Evolutionary conservation across 2,888 invertebrate species (phyloP).

Genomic region (Eupithecia vulgata): DNA sequence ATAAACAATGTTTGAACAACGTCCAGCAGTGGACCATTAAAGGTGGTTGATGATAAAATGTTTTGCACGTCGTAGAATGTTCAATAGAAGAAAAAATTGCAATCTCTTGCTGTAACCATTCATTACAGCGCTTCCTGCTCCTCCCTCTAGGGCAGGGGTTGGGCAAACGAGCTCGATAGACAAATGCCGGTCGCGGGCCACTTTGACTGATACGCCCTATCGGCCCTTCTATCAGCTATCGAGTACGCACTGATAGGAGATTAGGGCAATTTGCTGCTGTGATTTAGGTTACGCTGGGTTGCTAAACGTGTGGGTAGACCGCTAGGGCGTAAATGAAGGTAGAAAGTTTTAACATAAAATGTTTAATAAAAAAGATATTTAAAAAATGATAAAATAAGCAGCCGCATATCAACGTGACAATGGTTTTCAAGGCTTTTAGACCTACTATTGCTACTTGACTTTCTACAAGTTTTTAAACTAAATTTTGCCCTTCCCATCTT

Average conservation of each 20-base stretch:
- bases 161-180: conserved; percentile 18
- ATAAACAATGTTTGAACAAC: background rate
- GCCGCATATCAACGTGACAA: background rate
- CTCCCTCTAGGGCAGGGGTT: conserved; percentile 8
- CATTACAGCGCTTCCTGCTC: conserved; percentile 5
- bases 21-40: too few relatives aligned
- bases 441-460: background rate
- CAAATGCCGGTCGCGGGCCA: conserved; percentile 6
- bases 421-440: background rate
- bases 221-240: conserved; percentile 10
- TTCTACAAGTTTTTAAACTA: background rate
- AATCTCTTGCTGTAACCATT: background rate
- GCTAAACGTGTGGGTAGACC: background rate
- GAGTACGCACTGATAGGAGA: conserved; percentile 12
- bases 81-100: background rate
- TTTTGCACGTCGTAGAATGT: background rate
- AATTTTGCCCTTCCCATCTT: too few relatives aligned
- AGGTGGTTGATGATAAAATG: too few relatives aligned
- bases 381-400: background rate
- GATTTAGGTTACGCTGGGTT: background rate
- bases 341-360: background rate
- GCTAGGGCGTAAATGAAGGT: background rate
- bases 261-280: conserved; percentile 11
- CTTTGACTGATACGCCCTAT: conserved; percentile 17
- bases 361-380: background rate